These are phyloP conservation scores for Leucophenga montana DNA, from an alignment of 2,888 invertebrate genomes.

Conservation along the genomic window DNA sequence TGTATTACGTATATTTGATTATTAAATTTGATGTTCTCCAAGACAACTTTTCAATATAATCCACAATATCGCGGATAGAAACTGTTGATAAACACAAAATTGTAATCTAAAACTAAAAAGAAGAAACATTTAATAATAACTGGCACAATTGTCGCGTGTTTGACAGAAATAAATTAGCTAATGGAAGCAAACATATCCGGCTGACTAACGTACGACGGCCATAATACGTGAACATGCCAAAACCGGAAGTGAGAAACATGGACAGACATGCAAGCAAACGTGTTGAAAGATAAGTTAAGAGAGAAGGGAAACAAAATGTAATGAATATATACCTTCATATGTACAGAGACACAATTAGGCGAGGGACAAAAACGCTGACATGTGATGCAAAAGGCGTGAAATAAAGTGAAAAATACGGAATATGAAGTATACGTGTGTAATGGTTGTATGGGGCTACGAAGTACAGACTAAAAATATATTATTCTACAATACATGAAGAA, in stretches of 20 bases:
- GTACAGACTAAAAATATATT: too few relatives aligned
- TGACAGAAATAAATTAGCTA: background rate
- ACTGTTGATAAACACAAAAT: background rate
- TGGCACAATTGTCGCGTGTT: background rate
- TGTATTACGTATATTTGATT: too few relatives aligned
- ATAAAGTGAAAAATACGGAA: constrained; percentile 2
- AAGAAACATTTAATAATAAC: background rate
- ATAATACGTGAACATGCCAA: constrained; percentile 9
- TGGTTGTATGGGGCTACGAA: background rate
- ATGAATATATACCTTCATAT: background rate
- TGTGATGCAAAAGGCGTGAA: background rate
- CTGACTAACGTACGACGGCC: background rate
- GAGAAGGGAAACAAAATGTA: background rate
- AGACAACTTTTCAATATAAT: background rate
- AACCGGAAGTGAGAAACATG: background rate
- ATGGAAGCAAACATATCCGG: background rate
- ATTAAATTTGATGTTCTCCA: too few relatives aligned
- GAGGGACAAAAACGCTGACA: background rate
- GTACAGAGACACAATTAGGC: constrained; percentile 16
- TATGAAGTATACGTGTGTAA: background rate
- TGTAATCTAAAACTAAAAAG: too few relatives aligned
- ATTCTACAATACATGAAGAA: too few relatives aligned
- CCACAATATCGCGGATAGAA: background rate
- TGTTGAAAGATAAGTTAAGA: background rate
- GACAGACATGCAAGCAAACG: background rate